A percentile compares a stretch with the other conserved stretches of the same genome.
These are phyloP conservation scores for Cataglyphis altisquamis DNA, from an alignment of 2,888 invertebrate genomes.

Conservation along the genomic window DNA sequence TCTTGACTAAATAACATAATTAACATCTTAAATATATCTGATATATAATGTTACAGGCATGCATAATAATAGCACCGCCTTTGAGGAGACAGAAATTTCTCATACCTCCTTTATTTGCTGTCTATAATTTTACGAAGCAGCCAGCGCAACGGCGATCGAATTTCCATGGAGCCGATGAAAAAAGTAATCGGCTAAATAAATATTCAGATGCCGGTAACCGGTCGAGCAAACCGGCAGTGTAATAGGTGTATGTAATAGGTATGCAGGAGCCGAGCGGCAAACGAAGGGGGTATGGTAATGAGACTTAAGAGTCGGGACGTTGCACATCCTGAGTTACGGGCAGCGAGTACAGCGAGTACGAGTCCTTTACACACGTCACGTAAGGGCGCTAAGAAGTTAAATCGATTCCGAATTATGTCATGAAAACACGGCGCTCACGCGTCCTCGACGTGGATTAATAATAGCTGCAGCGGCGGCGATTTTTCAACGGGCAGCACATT, in stretches of 20 bases:
- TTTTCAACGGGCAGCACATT: conserved; percentile 50
- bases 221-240: conserved; percentile 67
- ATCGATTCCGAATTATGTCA: conserved; percentile 51
- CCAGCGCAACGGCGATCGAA: conserved; percentile 67
- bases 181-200: conserved; percentile 73
- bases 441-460: conserved; percentile 43
- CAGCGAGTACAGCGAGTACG: conserved; percentile 50
- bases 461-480: conserved; percentile 40
- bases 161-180: conserved; percentile 67
- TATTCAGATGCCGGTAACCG: conserved; percentile 72
- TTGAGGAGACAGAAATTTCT: conserved; percentile 40
- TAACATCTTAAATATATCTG: conserved; percentile 29
- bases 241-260: conserved; percentile 71
- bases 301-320: conserved; percentile 63
- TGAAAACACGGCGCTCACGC: conserved; percentile 40
- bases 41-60: conserved; percentile 15
- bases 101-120: conserved; percentile 59
- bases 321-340: conserved; percentile 60
- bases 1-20: conserved; percentile 30
- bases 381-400: conserved; percentile 54
- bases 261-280: conserved; percentile 64
- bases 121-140: conserved; percentile 63
- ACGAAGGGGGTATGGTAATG: conserved; percentile 71
- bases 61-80: conserved; percentile 38
- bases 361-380: conserved; percentile 49